Evolutionary conservation across 2,888 invertebrate species (phyloP).

Genomic region (Calliopum simillimum): DNA sequence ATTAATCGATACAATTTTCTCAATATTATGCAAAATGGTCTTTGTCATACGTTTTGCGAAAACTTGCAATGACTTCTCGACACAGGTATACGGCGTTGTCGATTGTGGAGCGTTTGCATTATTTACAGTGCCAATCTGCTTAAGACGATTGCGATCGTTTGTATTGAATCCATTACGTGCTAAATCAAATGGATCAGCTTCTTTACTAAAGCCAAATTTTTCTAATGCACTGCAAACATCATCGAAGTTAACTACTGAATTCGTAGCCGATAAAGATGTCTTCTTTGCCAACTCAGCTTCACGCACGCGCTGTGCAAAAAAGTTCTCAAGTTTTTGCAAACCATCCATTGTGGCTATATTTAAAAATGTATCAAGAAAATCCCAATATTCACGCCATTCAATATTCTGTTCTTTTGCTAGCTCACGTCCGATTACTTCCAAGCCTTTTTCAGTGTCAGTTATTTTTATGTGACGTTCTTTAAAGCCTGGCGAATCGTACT

Average conservation of each 20-base stretch:
- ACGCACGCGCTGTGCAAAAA: slow-evolving; percentile 68
- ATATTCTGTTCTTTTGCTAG: slow-evolving; percentile 78
- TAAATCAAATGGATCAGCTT: slow-evolving; percentile 15
- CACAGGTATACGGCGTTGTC: slow-evolving; percentile 69
- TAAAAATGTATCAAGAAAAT: slow-evolving; percentile 84
- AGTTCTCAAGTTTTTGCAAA: slow-evolving; percentile 78
- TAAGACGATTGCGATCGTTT: slow-evolving; percentile 30
- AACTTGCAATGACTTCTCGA: slow-evolving; percentile 74
- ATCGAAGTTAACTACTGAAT: slow-evolving; percentile 45
- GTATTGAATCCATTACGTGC: slow-evolving; percentile 34
- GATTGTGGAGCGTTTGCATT: slow-evolving; percentile 50
- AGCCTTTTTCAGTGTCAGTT: slow-evolving; percentile 84
- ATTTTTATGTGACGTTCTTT: slow-evolving; percentile 70
- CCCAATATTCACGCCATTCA: slow-evolving; percentile 94
- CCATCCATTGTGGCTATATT: slow-evolving; percentile 83
- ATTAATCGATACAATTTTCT: slow-evolving; percentile 71
- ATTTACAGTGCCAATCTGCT: slow-evolving; percentile 40
- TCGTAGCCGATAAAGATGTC: slow-evolving; percentile 34
- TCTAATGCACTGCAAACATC: slow-evolving; percentile 52
- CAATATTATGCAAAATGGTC: slow-evolving; percentile 71
- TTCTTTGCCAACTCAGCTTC: slow-evolving; percentile 45
- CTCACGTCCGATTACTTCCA: slow-evolving; percentile 85
- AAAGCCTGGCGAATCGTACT: slow-evolving; percentile 55
- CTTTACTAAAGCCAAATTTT: slow-evolving; percentile 42
- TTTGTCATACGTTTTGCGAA: slow-evolving; percentile 79